Evolutionary conservation across 2,888 invertebrate species (phyloP).

Genomic region (Leptopilina myrica): DNA sequence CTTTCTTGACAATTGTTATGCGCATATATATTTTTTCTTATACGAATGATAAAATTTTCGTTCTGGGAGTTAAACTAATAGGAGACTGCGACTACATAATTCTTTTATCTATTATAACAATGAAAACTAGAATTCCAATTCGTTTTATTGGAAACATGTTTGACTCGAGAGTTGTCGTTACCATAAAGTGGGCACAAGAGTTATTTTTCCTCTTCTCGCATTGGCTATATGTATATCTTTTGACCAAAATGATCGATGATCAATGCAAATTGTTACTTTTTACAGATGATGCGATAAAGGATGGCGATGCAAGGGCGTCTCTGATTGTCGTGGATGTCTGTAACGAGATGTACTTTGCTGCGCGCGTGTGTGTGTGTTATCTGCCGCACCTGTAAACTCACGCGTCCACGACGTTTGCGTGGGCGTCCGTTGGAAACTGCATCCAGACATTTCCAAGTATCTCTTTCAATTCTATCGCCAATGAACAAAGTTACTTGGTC

Average conservation of each 20-base stretch:
- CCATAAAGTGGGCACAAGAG: conserved; percentile 12
- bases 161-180: background rate
- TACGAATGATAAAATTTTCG: conserved; percentile 22
- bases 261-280: conserved; percentile 24
- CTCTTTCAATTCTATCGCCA: conserved; percentile 17
- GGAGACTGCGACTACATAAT: background rate
- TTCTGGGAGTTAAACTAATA: background rate
- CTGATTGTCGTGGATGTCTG: conserved; percentile 41
- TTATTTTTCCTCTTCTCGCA: background rate
- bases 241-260: conserved; percentile 38
- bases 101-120: background rate
- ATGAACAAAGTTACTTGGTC: conserved; percentile 11
- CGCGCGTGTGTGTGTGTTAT: conserved; percentile 70
- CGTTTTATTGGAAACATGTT: background rate
- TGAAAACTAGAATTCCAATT: conserved; percentile 1
- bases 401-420: conserved; percentile 63
- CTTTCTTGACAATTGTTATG: conserved; percentile 4
- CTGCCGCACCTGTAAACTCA: conserved; percentile 74
- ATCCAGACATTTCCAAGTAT: conserved; percentile 54
- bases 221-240: conserved; percentile 32
- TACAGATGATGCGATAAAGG: conserved; percentile 28
- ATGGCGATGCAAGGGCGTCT: conserved; percentile 25
- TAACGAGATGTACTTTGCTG: conserved; percentile 51
- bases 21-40: conserved; percentile 24
- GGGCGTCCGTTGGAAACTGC: conserved; percentile 64